Conservation (phyloP, 2,113 vertebrate species). For the Antechinus flavipes region DNA sequence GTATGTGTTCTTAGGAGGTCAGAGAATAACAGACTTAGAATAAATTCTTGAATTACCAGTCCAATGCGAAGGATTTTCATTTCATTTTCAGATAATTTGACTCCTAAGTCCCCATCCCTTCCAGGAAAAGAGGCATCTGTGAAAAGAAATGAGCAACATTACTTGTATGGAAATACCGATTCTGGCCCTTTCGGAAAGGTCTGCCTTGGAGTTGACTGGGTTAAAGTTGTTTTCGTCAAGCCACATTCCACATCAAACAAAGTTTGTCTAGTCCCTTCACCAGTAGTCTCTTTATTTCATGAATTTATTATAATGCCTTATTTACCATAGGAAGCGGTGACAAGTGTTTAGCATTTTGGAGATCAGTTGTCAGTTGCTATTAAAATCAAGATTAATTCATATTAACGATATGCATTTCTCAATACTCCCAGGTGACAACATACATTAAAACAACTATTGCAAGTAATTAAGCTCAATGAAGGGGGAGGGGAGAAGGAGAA, state of each 20-base stretch:
- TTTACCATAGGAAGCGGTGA: slow-evolving; percentile 79
- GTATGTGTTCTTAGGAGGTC: slow-evolving; percentile 26
- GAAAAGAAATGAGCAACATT: slow-evolving; percentile 42
- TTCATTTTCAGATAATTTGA: slow-evolving; percentile 8
- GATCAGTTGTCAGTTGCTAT: slow-evolving; percentile 86
- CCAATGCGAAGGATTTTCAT: slow-evolving; percentile 6
- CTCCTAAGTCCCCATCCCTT: neutral
- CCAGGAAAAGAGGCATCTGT: slow-evolving; percentile 3
- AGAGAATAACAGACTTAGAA: neutral
- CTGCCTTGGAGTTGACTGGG: slow-evolving; percentile 24
- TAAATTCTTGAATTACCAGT: slow-evolving; percentile 20
- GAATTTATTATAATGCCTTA: slow-evolving; percentile 77
- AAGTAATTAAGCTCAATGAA: slow-evolving; percentile 86
- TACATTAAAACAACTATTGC: slow-evolving; percentile 87
- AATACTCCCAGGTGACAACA: slow-evolving; percentile 85
- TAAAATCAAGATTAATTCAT: slow-evolving; percentile 90
- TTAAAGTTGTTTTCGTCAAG: slow-evolving; percentile 59
- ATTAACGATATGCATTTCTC: slow-evolving; percentile 89
- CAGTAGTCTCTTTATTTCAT: slow-evolving; percentile 62
- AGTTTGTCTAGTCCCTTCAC: slow-evolving; percentile 77
- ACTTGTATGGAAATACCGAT: slow-evolving; percentile 33
- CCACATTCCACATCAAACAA: slow-evolving; percentile 62
- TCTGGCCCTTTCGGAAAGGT: slow-evolving; percentile 51
- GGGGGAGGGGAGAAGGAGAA: slow-evolving; percentile 75
- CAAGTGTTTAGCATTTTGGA: slow-evolving; percentile 84